A percentile compares a stretch with the other conserved stretches of the same genome.
Conservation (phyloP, 2,113 vertebrate genomes). For the Alaudala cheleensis region DNA sequence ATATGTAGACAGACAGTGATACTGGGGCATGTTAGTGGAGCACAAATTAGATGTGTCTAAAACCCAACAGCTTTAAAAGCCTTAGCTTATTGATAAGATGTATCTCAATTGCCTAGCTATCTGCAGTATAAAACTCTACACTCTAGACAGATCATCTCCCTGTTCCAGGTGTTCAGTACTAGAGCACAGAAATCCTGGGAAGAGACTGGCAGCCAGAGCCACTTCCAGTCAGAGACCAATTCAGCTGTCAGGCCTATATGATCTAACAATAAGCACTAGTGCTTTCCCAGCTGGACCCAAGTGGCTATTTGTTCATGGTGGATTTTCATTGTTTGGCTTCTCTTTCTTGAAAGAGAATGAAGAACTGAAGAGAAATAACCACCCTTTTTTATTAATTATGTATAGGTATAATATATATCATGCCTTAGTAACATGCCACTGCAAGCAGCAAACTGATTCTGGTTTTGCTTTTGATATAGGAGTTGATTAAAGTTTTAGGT, state of each 20-base stretch:
- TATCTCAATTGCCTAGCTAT: neutral
- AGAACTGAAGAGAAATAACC: neutral
- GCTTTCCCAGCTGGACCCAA: neutral
- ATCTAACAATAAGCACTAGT: neutral
- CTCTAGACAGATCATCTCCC: neutral
- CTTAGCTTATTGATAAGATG: neutral
- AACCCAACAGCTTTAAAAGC: neutral
- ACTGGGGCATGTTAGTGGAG: neutral
- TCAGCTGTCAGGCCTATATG: neutral
- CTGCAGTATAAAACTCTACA: neutral
- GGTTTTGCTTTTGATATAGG: neutral
- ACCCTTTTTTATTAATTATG: neutral
- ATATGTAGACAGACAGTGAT: neutral
- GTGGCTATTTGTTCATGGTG: neutral
- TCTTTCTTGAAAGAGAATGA: neutral
- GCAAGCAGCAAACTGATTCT: neutral
- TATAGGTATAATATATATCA: neutral
- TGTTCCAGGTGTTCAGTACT: neutral
- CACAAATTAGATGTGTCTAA: neutral
- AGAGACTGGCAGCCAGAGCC: neutral
- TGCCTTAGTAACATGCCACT: neutral
- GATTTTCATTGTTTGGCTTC: neutral
- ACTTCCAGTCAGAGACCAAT: neutral
- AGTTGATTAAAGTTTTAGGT: neutral
- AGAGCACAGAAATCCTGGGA: neutral